Evolutionary conservation across 2,797 vertebrate species (phyloP), one percentile per base, ranked within the genome.

Genomic region (Muraenolepis orangiensis): DNA sequence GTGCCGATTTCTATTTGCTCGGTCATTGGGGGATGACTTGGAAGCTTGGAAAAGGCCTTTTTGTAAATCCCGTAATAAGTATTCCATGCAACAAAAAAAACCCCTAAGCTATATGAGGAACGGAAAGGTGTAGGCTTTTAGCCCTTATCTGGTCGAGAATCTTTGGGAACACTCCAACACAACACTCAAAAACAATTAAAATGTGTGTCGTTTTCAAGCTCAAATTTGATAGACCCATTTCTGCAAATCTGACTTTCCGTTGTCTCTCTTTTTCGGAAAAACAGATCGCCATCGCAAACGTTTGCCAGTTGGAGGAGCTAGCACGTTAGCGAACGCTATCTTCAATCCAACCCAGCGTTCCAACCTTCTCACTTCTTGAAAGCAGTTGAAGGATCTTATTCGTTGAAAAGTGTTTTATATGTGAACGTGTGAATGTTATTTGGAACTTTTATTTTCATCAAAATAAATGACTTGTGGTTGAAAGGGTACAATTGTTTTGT

Each of bases 221-320:
- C 12, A 64, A 30, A 69, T 20, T n/a, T 67, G 3, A 29, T 42
- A 8, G n/a, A 13, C 36, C 40, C 11, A 71, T 71, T 46, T 61
- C 79, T 68, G 77, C 57, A 77, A 26, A 82, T 77, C 81, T 72
- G 20, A 78, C 20, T 75, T 23, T 76, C 18, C n/a, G 28, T 13
- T 83, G 69, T 86, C 34, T 73, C 38, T 81, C 16, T 81, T 51
- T 82, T 69, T 36, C 79, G 71, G 83, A 23, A 74, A 72, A 74
- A 72, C 93, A 98, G 96, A 91, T 93, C 95, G 76, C 82, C 86
- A 71, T 76, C 91, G n/a, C 94, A 96, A 84, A 94, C 95, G 42
- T 98, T 98, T 80, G 93, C 93, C 30, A 92, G 96, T 71, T 99
- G 98, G 97, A 96, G 97, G 89, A 96, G 96, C 87, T 99, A 94